Base-by-base conservation (phyloP, 2,113 vertebrate species). In the Scolopax mira region DNA sequence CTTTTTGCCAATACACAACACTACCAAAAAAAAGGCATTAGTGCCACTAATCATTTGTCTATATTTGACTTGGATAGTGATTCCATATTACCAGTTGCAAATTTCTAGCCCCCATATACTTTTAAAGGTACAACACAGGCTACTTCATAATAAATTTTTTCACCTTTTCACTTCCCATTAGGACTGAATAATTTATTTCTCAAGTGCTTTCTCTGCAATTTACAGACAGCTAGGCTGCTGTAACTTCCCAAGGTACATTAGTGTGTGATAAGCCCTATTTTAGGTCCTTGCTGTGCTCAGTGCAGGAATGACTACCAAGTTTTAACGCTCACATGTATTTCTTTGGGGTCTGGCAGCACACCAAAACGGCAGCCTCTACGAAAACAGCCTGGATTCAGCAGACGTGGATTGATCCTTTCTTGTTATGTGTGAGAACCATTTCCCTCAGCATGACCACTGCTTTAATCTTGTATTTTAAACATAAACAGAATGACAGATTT, bases 391-490 rank as follows among this genome's bases (percentile, higher is more conserved):
- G 77, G 51, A 46, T 85, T 85, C 48, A 4, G n/a, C 81, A 87
- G 95, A 83, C 28, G 0, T 42, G 71, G 58, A 79, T 93, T 91
- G 82, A 91, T 94, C 86, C 90, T 92, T 89, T 94, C 92, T 94
- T 92, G 54, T 95, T 94, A 30, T 67, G 70, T 93, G 93, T 49
- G 88, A 91, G 88, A 96, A 94, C 49, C 92, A 69, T 94, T 96
- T 97, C 67, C 92, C 95, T 89, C 95, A 97, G 95, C 95, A 95
- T 83, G 95, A 96, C 95, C 94, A 95, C 93, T 65, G 82, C 86
- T 96, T 95, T 97, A 93, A 96, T 97, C 95, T 95, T 85, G 70
- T 95, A 46, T 94, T 96, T 97, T 96, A 93, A 94, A 94, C 93
- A 57, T 92, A 90, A 92, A 94, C 67, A 94, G 93, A 97, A 96